Base-by-base conservation (phyloP, 2,888 invertebrate genomes). In the Augiades crinisus region DNA sequence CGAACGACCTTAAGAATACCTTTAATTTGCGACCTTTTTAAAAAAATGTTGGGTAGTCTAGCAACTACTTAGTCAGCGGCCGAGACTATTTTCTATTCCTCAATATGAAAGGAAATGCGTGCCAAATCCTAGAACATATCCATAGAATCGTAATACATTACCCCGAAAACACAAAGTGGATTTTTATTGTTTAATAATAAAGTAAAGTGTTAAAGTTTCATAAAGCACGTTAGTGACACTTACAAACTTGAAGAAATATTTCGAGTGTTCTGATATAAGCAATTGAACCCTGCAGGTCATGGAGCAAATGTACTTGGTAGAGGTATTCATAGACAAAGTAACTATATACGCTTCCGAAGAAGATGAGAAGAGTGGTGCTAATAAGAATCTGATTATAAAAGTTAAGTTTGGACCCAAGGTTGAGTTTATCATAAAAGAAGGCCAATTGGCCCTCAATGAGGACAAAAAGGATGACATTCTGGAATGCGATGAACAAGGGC, bases 301-400 rank as follows among this genome's bases (percentile, higher is more conserved):
- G 86, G 90, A 91, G 78, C 89, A 90, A 81, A 74, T 92, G 67
- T 92, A 89, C 79, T 69, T 91, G 73, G 59, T 92, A 62, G 92
- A 92, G 75, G 84, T 91, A 71, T 82, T 91, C 64, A 73, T 92
- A 64, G 88, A 91, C 70, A 88, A 85, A 75, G 85, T 92, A 56
- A 76, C 77, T 51, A 67, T 90, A 75, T 78, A 76, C 66, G 61
- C 68, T 58, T 53, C 67, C n/a, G 68, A 72, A 17, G 67, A 72
- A 56, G 69, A 81, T 55, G 63, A 74, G 63, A 61, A 68, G 12
- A 75, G 70, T 52, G 76, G 75, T 49, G 77, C 75, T 3, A 78
- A 81, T 58, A 86, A 90, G 63, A 84, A 79, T 47, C 70, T 92
- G 5, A 80, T 82, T 21, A 69, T 91, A 17, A 87, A 82, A 68